Conservation (phyloP, 2,888 invertebrate species). For the Eupithecia dodoneata region DNA sequence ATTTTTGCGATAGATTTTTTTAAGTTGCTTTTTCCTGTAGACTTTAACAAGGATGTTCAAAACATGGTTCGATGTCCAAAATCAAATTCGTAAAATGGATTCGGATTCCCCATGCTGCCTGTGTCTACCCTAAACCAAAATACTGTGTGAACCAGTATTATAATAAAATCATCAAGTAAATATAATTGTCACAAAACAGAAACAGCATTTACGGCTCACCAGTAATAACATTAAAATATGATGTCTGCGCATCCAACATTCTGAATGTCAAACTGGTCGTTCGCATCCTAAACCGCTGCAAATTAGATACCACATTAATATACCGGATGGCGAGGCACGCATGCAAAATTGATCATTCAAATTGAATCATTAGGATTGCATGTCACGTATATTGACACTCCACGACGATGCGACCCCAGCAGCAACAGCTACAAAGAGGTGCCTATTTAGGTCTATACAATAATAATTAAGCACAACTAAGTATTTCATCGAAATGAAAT, state of each 20-base stretch:
- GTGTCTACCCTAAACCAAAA: background rate
- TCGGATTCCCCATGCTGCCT: background rate
- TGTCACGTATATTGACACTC: constrained; percentile 67
- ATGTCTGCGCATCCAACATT: constrained; percentile 38
- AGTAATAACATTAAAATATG: constrained; percentile 18
- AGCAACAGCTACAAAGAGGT: background rate
- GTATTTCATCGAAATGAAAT: too few species aligned
- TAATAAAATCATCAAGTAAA: background rate
- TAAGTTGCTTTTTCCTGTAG: background rate
- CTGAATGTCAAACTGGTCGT: constrained; percentile 51
- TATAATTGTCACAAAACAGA: constrained; percentile 15
- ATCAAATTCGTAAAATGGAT: background rate
- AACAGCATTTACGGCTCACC: constrained; percentile 4
- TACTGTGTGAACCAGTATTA: background rate
- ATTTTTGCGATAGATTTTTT: background rate
- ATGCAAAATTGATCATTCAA: constrained; percentile 63
- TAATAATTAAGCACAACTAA: background rate
- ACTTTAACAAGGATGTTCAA: background rate
- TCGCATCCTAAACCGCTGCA: constrained; percentile 54
- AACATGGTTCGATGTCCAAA: background rate
- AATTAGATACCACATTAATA: constrained; percentile 59
- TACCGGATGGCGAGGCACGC: constrained; percentile 54
- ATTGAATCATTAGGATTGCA: constrained; percentile 63
- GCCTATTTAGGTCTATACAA: background rate
- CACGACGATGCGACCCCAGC: constrained; percentile 40